Evolutionary conservation across 2,113 vertebrate species (phyloP), one percentile per base, ranked within the genome.

Genomic region (Turdus rufiventris): DNA sequence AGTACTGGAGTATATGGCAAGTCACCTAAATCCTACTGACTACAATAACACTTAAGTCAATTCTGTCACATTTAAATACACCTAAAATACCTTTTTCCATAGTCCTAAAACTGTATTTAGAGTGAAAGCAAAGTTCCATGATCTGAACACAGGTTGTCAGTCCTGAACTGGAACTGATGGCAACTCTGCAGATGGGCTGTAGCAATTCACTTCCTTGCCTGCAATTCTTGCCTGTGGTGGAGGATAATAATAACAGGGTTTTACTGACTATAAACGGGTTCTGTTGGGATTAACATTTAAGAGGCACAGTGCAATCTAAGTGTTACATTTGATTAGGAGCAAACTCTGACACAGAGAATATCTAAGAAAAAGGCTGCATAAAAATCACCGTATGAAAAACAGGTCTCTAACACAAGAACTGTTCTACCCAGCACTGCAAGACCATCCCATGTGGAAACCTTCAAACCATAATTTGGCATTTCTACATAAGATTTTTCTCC

Each of bases 201-300:
- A 62, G 63, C 63, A 74, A 86, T 50, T 87, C 77, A 42, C 23
- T 89, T 61, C 81, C 51, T 77, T 34, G 54, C 26, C 84, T 88
- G 34, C 61, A 66, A 60, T 66, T 92, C 91, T 88, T 91, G 77
- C 60, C 71, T 82, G 28, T 77, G 40, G 75, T 40, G 45, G 72
- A 88, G 75, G 89, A 96, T 90, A 93, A 90, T 77, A 94, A 80
- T 74, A 96, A 88, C 31, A 93, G 56, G 79, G 86, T 53, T 94
- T 96, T 91, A 91, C 20, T 13, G 4, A 77, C 57, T 68, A 84
- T 67, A 94, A 91, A 83, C 68, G 48, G 19, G 56, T 95, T 96
- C 91, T 86, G 72, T 34, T 63, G 38, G 82, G 85, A 93, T 91
- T 94, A 96, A 80, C 75, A 67, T 70, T 95, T 90, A 94, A 96